Percentiles rank a stretch among this genome's conserved stretches.
phyloP scores from a whole-genome alignment of 2,888 invertebrate species.

The Cheilosia urbana region DNA sequence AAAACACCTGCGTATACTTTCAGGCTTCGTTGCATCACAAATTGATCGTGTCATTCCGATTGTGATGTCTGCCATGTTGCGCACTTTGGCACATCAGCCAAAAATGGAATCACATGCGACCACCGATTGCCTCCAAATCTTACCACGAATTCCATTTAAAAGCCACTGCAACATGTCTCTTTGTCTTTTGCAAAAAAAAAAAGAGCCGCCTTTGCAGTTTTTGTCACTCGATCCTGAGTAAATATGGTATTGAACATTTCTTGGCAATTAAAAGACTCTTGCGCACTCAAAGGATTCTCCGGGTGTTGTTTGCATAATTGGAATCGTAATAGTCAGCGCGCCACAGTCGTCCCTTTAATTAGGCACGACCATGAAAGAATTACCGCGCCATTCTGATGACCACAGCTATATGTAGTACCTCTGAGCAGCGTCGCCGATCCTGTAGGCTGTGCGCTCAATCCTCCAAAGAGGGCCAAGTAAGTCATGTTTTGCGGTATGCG shows the following conservation, averaged over 20 bases:
- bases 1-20: too few relatives aligned
- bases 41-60: too few relatives aligned
- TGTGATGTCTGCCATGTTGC: too few relatives aligned
- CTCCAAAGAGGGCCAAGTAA: conserved; percentile 58
- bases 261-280: conserved; percentile 55
- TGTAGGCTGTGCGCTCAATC: conserved; percentile 6
- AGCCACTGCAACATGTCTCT: neutral
- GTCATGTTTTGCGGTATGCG: conserved; percentile 74
- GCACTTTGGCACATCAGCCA: too few relatives aligned
- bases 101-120: too few relatives aligned
- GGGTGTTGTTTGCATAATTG: conserved; percentile 74
- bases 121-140: too few relatives aligned
- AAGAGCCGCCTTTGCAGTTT: conserved; percentile 11
- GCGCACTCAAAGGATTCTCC: conserved; percentile 53
- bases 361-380: conserved; percentile 53
- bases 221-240: conserved; percentile 26
- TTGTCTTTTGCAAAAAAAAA: neutral
- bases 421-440: conserved; percentile 11
- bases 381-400: conserved; percentile 13
- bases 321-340: conserved; percentile 62
- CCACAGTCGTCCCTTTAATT: conserved; percentile 64
- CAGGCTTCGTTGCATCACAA: too few relatives aligned
- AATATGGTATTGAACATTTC: conserved; percentile 58
- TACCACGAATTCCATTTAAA: neutral
- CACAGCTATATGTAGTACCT: conserved; percentile 8